phyloP scores from a whole-genome alignment of 2,888 invertebrate genomes.

The Ceramica pisi region DNA sequence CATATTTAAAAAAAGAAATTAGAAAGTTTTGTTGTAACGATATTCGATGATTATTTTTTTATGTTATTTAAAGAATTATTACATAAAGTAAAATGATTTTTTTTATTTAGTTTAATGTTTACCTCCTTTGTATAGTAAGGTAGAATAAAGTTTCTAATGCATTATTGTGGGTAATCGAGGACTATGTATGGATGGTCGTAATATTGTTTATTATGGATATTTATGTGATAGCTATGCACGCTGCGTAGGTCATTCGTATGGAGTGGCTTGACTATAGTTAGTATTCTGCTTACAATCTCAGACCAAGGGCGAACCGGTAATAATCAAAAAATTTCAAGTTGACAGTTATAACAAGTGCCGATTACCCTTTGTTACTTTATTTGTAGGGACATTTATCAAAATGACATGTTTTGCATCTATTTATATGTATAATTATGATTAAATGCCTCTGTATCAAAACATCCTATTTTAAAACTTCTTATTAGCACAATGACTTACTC shows the following conservation, averaged over 20 bases:
- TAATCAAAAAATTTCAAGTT: constrained; percentile 3
- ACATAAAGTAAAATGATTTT: constrained; percentile 86
- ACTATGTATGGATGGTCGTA: constrained; percentile 67
- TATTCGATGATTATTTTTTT: constrained; percentile 89
- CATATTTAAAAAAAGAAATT: constrained; percentile 82
- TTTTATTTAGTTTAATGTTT: constrained; percentile 84
- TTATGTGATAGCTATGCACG: constrained; percentile 73
- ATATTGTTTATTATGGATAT: constrained; percentile 68
- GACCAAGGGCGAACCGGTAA: constrained; percentile 2
- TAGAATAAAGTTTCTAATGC: constrained; percentile 80
- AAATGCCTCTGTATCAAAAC: no score
- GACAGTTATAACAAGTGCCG: neutral
- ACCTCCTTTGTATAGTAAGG: constrained; percentile 85
- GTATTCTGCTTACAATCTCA: constrained; percentile 12
- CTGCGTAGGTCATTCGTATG: constrained; percentile 68
- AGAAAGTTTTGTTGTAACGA: constrained; percentile 87
- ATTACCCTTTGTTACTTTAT: constrained; percentile 36
- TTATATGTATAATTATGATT: constrained; percentile 4
- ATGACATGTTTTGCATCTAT: constrained; percentile 39
- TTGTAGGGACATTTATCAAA: constrained; percentile 35
- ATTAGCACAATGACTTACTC: no score
- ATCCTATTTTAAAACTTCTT: no score
- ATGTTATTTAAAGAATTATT: constrained; percentile 88
- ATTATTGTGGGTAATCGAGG: constrained; percentile 78
- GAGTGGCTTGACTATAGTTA: constrained; percentile 66